phyloP scores from a whole-genome alignment of 2,797 vertebrate genomes.

The Cichlasoma orientale region DNA sequence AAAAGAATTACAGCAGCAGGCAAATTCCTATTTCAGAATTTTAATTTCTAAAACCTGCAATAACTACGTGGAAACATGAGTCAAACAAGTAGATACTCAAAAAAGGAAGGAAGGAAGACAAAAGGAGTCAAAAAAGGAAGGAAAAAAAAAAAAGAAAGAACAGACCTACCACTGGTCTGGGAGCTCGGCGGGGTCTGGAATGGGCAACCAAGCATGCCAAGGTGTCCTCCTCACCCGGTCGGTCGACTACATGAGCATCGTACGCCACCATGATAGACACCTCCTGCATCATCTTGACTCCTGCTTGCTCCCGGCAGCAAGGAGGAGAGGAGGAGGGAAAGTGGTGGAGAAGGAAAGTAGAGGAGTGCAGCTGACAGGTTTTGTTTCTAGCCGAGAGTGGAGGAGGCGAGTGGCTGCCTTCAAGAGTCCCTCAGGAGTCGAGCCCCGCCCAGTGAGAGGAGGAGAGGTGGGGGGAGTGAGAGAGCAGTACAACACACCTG shows the following conservation, averaged over 20 bases:
- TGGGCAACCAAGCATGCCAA: constrained; percentile 89
- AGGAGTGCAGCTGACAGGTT: constrained; percentile 59
- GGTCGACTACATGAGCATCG: constrained; percentile 93
- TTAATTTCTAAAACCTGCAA: not conserved
- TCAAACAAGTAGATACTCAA: not conserved
- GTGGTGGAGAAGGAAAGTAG: constrained; percentile 11
- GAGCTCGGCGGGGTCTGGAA: constrained; percentile 91
- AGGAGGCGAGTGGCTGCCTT: constrained; percentile 58
- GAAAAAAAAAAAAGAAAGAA: not conserved
- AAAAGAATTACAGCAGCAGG: not conserved
- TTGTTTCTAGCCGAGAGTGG: constrained; percentile 52
- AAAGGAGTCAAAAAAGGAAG: not conserved
- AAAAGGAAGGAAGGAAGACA: not conserved
- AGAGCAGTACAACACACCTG: constrained; percentile 73
- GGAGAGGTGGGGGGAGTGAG: constrained; percentile 33
- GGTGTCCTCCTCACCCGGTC: constrained; percentile 90
- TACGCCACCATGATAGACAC: constrained; percentile 96
- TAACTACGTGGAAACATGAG: fast-evolving
- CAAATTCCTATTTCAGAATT: not conserved
- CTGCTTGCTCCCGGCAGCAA: constrained; percentile 16
- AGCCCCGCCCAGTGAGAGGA: constrained; percentile 64
- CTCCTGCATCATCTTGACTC: constrained; percentile 96
- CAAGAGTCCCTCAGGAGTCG: constrained; percentile 63
- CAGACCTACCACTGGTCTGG: constrained; percentile 90
- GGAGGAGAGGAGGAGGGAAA: constrained; percentile 31